Evolutionary conservation across 2,888 invertebrate genomes (phyloP).

Genomic region (Sepiola atlantica): DNA sequence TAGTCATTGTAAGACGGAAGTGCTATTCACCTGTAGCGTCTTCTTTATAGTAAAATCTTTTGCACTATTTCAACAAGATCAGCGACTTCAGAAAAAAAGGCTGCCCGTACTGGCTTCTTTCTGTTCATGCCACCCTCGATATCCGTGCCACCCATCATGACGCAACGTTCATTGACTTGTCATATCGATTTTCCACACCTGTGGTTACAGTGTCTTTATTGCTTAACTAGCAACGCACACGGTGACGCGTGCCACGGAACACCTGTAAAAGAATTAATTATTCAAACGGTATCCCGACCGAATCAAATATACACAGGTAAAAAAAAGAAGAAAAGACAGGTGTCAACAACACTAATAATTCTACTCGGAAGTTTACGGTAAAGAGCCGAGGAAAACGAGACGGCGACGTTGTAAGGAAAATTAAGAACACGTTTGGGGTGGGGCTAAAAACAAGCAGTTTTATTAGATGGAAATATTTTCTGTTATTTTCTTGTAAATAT

Average conservation of each 20-base stretch:
- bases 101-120: too few species aligned
- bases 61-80: too few species aligned
- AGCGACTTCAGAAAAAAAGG: too few species aligned
- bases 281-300: background rate
- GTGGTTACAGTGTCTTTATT: slow-evolving; percentile 15
- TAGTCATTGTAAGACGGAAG: too few species aligned
- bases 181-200: background rate
- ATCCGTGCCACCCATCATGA: background rate
- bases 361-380: background rate
- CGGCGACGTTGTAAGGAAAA: background rate
- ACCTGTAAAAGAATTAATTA: background rate
- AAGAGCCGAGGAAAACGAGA: background rate
- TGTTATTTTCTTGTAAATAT: background rate
- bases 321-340: background rate
- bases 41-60: too few species aligned
- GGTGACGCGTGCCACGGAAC: background rate
- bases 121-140: too few species aligned
- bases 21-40: too few species aligned
- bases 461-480: background rate
- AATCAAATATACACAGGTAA: background rate
- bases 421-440: background rate
- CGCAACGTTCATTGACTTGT: too few species aligned
- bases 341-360: background rate
- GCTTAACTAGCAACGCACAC: slow-evolving; percentile 20
- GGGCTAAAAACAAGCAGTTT: background rate